These are phyloP conservation scores for Marronus borbonicus DNA, from an alignment of 2,888 invertebrate species.

Conservation along the genomic window DNA sequence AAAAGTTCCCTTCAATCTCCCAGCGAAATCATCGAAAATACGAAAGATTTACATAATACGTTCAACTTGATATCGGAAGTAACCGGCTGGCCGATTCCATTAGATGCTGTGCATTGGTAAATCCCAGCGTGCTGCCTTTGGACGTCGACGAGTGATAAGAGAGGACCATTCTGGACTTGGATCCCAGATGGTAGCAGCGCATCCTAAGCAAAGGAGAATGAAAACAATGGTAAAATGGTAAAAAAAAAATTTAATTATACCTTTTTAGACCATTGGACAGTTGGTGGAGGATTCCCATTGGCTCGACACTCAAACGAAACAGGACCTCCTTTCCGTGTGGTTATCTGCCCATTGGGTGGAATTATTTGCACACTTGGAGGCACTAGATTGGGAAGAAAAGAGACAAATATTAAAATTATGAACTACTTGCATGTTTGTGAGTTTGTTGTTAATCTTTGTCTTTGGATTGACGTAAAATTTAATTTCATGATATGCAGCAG, in stretches of 20 bases:
- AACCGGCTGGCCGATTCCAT: constrained; percentile 70
- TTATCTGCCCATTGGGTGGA: constrained; percentile 67
- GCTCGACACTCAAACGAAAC: constrained; percentile 71
- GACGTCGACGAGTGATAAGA: constrained; percentile 67
- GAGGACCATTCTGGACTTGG: constrained; percentile 68
- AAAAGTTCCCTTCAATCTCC: neutral
- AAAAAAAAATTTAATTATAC: constrained; percentile 56
- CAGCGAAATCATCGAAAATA: neutral
- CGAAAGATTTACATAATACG: constrained; percentile 67
- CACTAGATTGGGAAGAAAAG: constrained; percentile 62
- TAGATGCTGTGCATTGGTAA: constrained; percentile 72
- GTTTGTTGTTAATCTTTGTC: too few species aligned
- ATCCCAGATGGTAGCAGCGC: constrained; percentile 68
- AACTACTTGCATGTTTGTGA: too few species aligned
- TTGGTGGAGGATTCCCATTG: constrained; percentile 71
- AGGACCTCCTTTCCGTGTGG: constrained; percentile 68
- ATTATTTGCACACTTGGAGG: constrained; percentile 69
- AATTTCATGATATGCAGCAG: too few species aligned
- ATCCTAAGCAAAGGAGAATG: constrained; percentile 62
- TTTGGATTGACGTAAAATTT: too few species aligned
- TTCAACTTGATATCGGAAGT: constrained; percentile 68
- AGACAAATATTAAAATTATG: too few species aligned
- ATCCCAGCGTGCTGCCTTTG: constrained; percentile 70
- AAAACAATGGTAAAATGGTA: neutral
- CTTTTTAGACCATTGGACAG: constrained; percentile 71